These are phyloP conservation scores for Apeltes quadracus DNA, from an alignment of 2,113 vertebrate genomes.

Conservation along the genomic window DNA sequence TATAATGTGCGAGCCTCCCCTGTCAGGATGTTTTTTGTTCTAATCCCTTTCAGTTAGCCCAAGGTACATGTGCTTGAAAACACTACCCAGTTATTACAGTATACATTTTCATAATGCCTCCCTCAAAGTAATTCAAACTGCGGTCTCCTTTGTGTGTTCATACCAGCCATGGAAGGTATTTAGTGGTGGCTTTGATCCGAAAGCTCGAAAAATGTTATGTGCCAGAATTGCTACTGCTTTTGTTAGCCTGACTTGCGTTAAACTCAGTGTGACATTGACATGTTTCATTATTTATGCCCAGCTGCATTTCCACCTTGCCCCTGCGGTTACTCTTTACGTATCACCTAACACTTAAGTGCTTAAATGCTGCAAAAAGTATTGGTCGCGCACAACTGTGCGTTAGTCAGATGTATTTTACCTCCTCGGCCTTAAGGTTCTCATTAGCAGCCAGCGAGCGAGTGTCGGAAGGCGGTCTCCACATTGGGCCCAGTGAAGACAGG, in stretches of 20 bases:
- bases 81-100: constrained; percentile 58
- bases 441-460: constrained; percentile 60
- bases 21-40: constrained; percentile 73
- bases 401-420: constrained; percentile 66
- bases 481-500: constrained; percentile 43
- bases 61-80: constrained; percentile 61
- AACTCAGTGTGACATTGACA: constrained; percentile 55
- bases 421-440: constrained; percentile 69
- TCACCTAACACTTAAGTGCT: constrained; percentile 55
- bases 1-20: constrained; percentile 55
- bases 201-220: constrained; percentile 48
- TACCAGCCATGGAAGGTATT: constrained; percentile 56
- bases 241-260: constrained; percentile 40
- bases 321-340: constrained; percentile 52
- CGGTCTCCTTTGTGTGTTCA: constrained; percentile 62
- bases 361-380: constrained; percentile 56
- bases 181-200: constrained; percentile 64
- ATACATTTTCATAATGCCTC: constrained; percentile 71
- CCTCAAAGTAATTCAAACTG: constrained; percentile 63
- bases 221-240: constrained; percentile 54
- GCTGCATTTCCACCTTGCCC: constrained; percentile 51
- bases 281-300: constrained; percentile 63
- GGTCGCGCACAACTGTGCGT: constrained; percentile 64
- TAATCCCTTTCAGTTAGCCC: constrained; percentile 54
- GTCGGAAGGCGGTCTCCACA: constrained; percentile 67